Evolutionary conservation across 2,113 vertebrate species (phyloP), one percentile per base, ranked within the genome.

Genomic region (Trinectes maculatus): DNA sequence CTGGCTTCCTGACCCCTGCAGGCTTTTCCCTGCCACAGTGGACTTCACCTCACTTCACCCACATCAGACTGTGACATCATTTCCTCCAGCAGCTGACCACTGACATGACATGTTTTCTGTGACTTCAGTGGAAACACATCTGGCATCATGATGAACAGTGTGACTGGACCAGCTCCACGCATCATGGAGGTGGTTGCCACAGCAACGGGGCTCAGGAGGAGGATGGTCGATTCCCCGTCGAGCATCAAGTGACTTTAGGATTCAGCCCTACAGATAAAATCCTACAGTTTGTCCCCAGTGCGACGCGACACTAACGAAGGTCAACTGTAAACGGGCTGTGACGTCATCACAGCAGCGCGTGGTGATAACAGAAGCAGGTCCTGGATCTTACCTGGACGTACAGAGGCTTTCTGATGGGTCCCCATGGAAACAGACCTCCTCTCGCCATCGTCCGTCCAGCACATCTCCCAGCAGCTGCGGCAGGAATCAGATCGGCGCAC

Each of bases 371-470:
- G 0, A 25, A n/a, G 33, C 13, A 7, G 6, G 2, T 5, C 82
- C 49, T 9, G 31, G 11, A 78, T 79, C 94, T 93, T 95, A 96
- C 95, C 95, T 96, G 95, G 75, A 93, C 82, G 86, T 90, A 90
- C 72, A 85, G 89, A 82, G 91, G 92, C 77, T 94, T 95, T 82
- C 91, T 94, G 36, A 95, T 91, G 92, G 94, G 87, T 90, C 93
- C 88, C 91, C 93, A 94, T 84, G 94, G 88, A 90, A 94, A 93
- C 90, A 93, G 87, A 89, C 88, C 91, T 90, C 88, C 91, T 90
- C 92, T 93, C 80, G 95, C 95, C 95, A 97, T 97, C 92, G 92
- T 87, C 91, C 37, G 81, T 83, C 91, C 90, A 66, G 87, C 91
- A 92, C 95, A 96, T 96, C 82, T 92, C 94, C 93, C 94, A 83